Conservation (phyloP, 2,113 vertebrate species). For the Mobula hypostoma region DNA sequence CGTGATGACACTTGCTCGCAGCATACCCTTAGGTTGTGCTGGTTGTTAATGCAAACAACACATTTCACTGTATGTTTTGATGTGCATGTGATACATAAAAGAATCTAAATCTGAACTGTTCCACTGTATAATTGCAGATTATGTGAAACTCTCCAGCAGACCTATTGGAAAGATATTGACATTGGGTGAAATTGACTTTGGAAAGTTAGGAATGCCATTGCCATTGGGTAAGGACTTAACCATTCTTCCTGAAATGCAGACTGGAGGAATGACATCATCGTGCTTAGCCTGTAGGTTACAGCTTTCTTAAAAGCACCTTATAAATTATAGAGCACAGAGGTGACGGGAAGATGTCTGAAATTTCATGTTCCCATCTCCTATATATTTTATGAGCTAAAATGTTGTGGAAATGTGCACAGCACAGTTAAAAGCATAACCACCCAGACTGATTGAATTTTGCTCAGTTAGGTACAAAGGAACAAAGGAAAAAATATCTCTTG, state of each 20-base stretch:
- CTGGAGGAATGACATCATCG: slow-evolving; percentile 11
- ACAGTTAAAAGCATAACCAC: neutral
- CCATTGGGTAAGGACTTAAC: neutral
- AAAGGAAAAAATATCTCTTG: neutral
- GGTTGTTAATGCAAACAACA: no score
- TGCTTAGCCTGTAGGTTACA: neutral
- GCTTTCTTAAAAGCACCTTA: slow-evolving; percentile 10
- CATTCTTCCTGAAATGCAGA: neutral
- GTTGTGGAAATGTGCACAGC: neutral
- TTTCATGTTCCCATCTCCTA: slow-evolving; percentile 27
- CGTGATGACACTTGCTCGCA: no score
- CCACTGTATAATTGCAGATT: no score
- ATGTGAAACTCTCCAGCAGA: no score
- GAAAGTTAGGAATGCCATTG: neutral
- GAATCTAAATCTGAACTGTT: no score
- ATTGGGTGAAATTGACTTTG: neutral
- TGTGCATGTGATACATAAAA: no score
- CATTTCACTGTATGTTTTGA: no score
- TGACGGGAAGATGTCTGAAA: slow-evolving; percentile 34
- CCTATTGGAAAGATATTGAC: no score
- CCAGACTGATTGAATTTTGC: neutral
- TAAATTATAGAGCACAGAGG: slow-evolving; percentile 22
- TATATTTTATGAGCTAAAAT: slow-evolving; percentile 37
- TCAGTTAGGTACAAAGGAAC: neutral
- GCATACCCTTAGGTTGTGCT: no score